phyloP scores from a whole-genome alignment of 2,797 vertebrate genomes.

The Propithecus perrieri region DNA sequence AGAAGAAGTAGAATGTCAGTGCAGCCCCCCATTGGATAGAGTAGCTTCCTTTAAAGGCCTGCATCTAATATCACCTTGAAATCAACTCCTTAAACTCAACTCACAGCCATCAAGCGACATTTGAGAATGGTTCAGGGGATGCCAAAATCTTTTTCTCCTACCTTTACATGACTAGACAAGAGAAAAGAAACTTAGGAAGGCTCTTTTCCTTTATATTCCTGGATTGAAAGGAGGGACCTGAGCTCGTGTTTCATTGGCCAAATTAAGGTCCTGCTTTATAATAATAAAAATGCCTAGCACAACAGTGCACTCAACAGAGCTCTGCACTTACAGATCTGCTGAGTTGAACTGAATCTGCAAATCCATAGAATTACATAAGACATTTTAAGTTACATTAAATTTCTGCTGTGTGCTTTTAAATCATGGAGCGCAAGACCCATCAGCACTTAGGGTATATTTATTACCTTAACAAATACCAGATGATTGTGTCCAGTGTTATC shows the following conservation, averaged over 20 bases:
- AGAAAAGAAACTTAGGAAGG: not conserved
- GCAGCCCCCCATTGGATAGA: no score
- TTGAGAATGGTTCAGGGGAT: not conserved
- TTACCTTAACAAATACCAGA: slow-evolving; percentile 72
- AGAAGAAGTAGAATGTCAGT: not conserved
- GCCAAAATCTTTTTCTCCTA: not conserved
- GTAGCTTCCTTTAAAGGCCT: not conserved
- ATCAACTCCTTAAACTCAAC: not conserved
- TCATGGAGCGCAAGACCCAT: slow-evolving; percentile 34
- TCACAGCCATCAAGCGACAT: not conserved
- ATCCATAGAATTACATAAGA: slow-evolving; percentile 45
- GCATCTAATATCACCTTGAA: not conserved
- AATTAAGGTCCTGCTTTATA: not conserved
- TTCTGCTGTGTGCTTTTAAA: slow-evolving; percentile 69
- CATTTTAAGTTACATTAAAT: slow-evolving; percentile 69
- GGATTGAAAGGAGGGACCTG: not conserved
- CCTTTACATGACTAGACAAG: not conserved
- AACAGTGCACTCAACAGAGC: not conserved
- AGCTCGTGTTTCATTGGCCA: not conserved
- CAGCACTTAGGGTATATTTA: slow-evolving; percentile 68
- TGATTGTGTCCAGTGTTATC: slow-evolving; percentile 61
- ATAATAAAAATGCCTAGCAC: not conserved
- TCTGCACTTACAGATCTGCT: not conserved
- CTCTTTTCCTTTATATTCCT: not conserved
- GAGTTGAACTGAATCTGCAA: slow-evolving; percentile 49